phyloP scores from a whole-genome alignment of 2,113 vertebrate genomes.

The Melanotaenia duboulayi region DNA sequence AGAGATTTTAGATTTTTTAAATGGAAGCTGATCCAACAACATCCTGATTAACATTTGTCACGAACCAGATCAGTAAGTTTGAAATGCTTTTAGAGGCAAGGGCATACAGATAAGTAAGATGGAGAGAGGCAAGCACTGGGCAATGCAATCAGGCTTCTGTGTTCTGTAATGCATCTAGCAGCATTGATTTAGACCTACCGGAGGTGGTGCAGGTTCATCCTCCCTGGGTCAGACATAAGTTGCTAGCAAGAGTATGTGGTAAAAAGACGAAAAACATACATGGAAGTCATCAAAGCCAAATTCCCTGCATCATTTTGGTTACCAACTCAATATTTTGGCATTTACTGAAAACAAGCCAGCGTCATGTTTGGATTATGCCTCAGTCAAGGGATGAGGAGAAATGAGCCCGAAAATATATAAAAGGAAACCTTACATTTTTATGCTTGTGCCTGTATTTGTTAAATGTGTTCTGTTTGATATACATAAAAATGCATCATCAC shows the following conservation, averaged over 20 bases:
- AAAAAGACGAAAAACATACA: background rate
- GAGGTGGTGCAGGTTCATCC: too few relatives aligned
- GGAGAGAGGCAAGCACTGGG: too few relatives aligned
- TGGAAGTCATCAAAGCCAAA: background rate
- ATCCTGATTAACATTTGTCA: too few relatives aligned
- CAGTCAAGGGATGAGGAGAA: background rate
- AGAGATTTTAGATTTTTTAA: too few relatives aligned
- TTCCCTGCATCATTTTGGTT: background rate
- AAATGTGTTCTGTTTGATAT: slow-evolving; percentile 45
- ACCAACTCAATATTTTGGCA: background rate
- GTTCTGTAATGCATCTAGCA: too few relatives aligned
- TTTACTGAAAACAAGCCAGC: slow-evolving; percentile 1
- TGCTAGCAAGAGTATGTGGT: background rate
- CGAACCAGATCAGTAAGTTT: too few relatives aligned
- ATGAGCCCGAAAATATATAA: background rate
- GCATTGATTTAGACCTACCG: too few relatives aligned
- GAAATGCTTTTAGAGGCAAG: too few relatives aligned
- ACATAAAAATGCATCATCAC: slow-evolving; percentile 48
- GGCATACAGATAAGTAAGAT: too few relatives aligned
- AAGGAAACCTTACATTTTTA: slow-evolving; percentile 8
- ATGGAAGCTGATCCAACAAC: too few relatives aligned
- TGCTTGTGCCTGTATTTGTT: slow-evolving; percentile 34
- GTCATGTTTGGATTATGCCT: slow-evolving; percentile 10
- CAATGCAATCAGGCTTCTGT: too few relatives aligned
- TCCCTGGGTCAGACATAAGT: too few relatives aligned